Percentiles rank a stretch among this genome's conserved stretches.
phyloP scores from a whole-genome alignment of 2,888 invertebrate species.

The Agriopis marginaria region DNA sequence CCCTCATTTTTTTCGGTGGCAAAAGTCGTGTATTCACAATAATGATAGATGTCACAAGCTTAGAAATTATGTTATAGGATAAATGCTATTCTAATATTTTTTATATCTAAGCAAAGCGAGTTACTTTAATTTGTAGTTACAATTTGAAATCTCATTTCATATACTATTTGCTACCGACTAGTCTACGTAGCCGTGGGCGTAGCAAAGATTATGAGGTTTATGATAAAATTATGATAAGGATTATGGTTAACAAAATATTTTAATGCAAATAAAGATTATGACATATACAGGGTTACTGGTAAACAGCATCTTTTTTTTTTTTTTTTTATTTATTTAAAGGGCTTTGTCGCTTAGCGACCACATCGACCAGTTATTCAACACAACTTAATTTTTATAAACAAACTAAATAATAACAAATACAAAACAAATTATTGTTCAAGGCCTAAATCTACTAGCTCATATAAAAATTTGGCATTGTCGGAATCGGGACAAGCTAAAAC shows the following conservation, averaged over 20 bases:
- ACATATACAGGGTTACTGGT: too few relatives aligned
- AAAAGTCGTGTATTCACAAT: background rate
- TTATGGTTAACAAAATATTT: background rate
- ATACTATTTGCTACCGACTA: background rate
- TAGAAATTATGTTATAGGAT: background rate
- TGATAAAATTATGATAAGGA: background rate
- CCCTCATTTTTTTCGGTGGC: background rate
- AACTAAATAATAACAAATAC: too few relatives aligned
- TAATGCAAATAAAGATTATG: too few relatives aligned
- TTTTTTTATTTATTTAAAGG: too few relatives aligned
- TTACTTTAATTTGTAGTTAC: slow-evolving; percentile 1
- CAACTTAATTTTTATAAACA: too few relatives aligned
- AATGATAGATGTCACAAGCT: background rate
- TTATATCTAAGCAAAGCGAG: slow-evolving; percentile 1
- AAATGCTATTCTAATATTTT: background rate
- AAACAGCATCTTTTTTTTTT: too few relatives aligned
- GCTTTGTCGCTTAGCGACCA: too few relatives aligned
- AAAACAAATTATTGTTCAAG: too few relatives aligned
- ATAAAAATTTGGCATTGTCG: too few relatives aligned
- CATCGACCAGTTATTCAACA: too few relatives aligned
- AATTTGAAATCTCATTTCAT: slow-evolving; percentile 15
- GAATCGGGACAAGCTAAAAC: too few relatives aligned
- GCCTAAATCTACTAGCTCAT: too few relatives aligned
- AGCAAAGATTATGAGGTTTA: background rate
- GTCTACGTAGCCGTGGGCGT: slow-evolving; percentile 6